Base-by-base conservation (phyloP, 2,888 invertebrate genomes). In the Morpho deidamia region DNA sequence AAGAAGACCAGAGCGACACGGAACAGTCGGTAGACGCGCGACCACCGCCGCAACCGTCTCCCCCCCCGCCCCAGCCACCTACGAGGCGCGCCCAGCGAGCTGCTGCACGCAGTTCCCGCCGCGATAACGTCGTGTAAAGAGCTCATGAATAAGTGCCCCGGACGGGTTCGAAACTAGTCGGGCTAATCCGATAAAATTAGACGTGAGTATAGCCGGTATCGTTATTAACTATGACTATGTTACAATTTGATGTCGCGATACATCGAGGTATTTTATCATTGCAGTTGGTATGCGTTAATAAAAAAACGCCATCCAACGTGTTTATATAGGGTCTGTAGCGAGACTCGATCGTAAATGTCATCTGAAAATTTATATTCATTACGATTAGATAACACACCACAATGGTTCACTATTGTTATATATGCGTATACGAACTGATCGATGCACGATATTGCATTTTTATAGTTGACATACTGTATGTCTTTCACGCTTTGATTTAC, bases 361-460 rank as follows among this genome's bases (percentile, higher is more conserved):
- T 86, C 83, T 80, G 82, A 84, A 87, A 87, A 89, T 89, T 88
- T 89, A 89, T 89, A 87, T 88, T 86, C 84, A 88, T 85, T 83
- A 86, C 88, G 87, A 86, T 87, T 87, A 87, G 88, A 88, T 87
- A 87, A 81, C 78, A 76, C 76, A 70, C 73, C 78, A 84, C 84
- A 85, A 86, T 82, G 71, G 78, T 75, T 74, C 72, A 61, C 82
- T 71, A 84, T 87, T 88, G 87, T 87, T 84, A 76, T 71, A 0
- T 23, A 66, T 72, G 72, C 70, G 67, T 70, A 71, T 77, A 79
- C 74, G 70, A 73, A 74, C 80, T 85, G 87, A 88, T 86, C 84
- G 87, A 86, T 78, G 83, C 79, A 76, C 78, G 82, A 83, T 86
- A 83, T 82, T 77, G 74, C 76, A 68, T 81, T 84, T 83, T 85